Evolutionary conservation across 2,888 invertebrate genomes (phyloP), one percentile per base, ranked within the genome.

Genomic region (Acronicta alni): DNA sequence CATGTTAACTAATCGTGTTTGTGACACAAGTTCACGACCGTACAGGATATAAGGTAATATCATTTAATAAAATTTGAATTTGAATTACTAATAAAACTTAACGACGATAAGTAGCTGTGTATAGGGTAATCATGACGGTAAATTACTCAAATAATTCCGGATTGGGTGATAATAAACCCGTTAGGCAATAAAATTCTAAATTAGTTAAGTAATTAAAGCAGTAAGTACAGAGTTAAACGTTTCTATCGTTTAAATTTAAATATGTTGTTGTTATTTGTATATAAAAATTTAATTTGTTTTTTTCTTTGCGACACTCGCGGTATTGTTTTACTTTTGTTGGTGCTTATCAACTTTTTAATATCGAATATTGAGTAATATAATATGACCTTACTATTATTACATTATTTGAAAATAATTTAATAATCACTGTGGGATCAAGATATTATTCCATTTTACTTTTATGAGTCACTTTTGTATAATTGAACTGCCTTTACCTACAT

Each of bases 141-240:
- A 70, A 73, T 80, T 63, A 73, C 51, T 66, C 39, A 56, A 72
- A 73, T 76, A 63, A 68, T 70, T 59, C 57, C 62, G 66, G 52
- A 72, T 65, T 43, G 48, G 23, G 44, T 61, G 67, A 73, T 69
- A 78, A 66, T 68, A 75, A 77, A 71, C 68, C 72, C 68, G 77
- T 75, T 79, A 78, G 37, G 48, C 58, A 58, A 72, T 79, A 73
- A 76, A 69, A 74, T 63, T 30, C 55, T 48, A 51, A 72, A 71
- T 72, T 69, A 64, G 66, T 72, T 76, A 67, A 75, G 72, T 80
- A 75, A 77, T 75, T 77, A 72, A 59, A 43, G 48, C 55, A 44
- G 53, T 59, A 49, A 55, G 39, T 64, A 57, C 49, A 44, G 60
- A 62, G 46, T 58, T 57, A 67, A 62, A 61, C 38, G 15, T 39